These are phyloP conservation scores for Myripristis jacobus DNA, from an alignment of 2,797 vertebrate species.

Conservation along the genomic window DNA sequence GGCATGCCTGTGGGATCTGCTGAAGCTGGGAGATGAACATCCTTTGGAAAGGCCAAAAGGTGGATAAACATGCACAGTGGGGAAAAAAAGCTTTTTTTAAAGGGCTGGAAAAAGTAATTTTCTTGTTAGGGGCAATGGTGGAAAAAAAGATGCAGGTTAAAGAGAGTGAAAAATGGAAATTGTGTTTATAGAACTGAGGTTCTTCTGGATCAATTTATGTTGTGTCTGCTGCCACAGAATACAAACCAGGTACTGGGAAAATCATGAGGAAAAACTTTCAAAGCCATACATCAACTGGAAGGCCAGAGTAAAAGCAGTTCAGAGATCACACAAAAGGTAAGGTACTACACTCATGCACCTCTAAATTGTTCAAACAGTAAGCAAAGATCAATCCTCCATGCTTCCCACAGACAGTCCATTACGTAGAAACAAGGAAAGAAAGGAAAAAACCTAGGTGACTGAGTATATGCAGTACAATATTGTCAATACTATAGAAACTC, in stretches of 20 bases:
- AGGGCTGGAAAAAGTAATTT: not conserved
- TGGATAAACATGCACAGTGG: constrained; percentile 23
- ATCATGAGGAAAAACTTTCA: constrained; percentile 22
- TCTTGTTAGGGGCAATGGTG: no score
- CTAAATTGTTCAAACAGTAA: constrained; percentile 20
- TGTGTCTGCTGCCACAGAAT: constrained; percentile 17
- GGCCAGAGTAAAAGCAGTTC: not conserved
- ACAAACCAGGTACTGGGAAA: constrained; percentile 17
- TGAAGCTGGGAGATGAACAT: constrained; percentile 22
- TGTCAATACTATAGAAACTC: not conserved
- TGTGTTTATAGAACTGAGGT: not conserved
- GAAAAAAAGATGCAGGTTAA: constrained; percentile 34
- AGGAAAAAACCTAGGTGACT: constrained; percentile 9
- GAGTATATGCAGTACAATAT: not conserved
- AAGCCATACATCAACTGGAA: constrained; percentile 23
- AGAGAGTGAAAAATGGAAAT: constrained; percentile 6
- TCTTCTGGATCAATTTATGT: constrained; percentile 24
- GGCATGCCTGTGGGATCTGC: constrained; percentile 27
- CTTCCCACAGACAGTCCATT: not conserved
- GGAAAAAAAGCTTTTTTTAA: not conserved
- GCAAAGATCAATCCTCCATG: not conserved
- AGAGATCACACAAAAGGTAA: constrained; percentile 4
- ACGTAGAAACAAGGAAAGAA: constrained; percentile 16
- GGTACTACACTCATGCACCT: constrained; percentile 32
- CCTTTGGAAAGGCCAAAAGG: constrained; percentile 13